A percentile compares a stretch with the other conserved stretches of the same genome.
phyloP scores from a whole-genome alignment of 2,797 vertebrate genomes.

The Sarcophilus harrisii region DNA sequence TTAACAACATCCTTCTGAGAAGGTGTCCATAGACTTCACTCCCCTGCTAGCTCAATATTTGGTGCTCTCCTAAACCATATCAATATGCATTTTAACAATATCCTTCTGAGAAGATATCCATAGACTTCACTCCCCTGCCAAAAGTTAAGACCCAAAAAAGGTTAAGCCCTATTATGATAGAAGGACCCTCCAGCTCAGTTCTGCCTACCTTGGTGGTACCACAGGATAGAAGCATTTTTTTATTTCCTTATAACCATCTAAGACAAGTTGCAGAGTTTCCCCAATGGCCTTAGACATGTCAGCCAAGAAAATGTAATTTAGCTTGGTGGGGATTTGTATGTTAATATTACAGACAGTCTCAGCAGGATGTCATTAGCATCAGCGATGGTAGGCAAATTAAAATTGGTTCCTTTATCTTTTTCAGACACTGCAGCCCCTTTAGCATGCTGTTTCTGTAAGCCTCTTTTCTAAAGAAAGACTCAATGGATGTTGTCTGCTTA shows the following conservation, averaged over 20 bases:
- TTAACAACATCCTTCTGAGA: not conserved
- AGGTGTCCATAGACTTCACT: not conserved
- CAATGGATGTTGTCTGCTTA: conserved; percentile 48
- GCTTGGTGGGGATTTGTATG: conserved; percentile 46
- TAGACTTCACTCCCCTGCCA: not conserved
- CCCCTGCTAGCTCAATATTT: not conserved
- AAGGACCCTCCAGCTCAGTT: not conserved
- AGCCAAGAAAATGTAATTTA: conserved; percentile 55
- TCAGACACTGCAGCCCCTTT: conserved; percentile 27
- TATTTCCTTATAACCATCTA: conserved; percentile 63
- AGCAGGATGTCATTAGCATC: conserved; percentile 40
- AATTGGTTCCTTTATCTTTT: conserved; percentile 48
- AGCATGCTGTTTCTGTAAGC: not conserved
- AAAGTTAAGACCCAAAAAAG: not conserved
- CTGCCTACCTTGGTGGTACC: conserved; percentile 52
- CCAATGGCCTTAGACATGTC: conserved; percentile 50
- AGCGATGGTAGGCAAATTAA: conserved; percentile 62
- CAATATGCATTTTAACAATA: too few relatives aligned
- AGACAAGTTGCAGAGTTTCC: conserved; percentile 57
- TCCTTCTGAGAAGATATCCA: not conserved
- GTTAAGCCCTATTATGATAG: not conserved
- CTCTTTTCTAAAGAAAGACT: conserved; percentile 47
- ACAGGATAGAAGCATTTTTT: conserved; percentile 47
- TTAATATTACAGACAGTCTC: conserved; percentile 33
- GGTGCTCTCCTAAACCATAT: too few relatives aligned